Conservation (phyloP, 2,113 vertebrate genomes). For the Hippotragus niger region DNA sequence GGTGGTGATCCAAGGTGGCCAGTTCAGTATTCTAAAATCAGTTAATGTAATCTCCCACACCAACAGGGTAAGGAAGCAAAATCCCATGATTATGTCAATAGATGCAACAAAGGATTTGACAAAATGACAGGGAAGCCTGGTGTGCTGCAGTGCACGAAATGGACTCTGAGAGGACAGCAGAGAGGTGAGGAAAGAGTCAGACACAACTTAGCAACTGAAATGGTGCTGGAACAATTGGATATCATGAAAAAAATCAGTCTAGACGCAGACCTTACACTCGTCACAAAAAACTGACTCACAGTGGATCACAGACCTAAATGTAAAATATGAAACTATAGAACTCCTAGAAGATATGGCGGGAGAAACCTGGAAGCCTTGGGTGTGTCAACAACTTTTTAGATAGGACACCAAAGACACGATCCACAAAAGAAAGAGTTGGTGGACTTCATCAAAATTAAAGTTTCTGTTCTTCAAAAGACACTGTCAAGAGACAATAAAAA, state of each 20-base stretch:
- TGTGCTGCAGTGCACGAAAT: neutral
- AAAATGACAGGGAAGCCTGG: neutral
- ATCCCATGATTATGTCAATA: neutral
- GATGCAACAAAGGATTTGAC: neutral
- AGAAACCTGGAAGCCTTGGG: neutral
- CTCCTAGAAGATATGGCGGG: neutral
- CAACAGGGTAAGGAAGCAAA: neutral
- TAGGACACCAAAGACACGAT: neutral
- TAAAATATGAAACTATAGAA: neutral
- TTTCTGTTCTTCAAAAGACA: neutral
- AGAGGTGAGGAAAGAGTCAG: neutral
- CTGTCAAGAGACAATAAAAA: neutral
- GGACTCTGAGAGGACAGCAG: neutral
- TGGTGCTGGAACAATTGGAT: neutral
- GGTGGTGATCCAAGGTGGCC: neutral
- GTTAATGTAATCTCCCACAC: neutral
- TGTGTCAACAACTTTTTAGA: neutral
- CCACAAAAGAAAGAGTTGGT: neutral
- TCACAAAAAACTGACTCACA: neutral
- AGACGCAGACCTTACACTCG: neutral
- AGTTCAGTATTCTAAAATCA: neutral
- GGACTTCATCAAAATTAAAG: neutral
- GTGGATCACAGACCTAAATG: neutral
- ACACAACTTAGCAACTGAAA: neutral
- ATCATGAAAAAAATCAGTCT: neutral